Evolutionary conservation across 2,113 vertebrate species (phyloP).

Genomic region (Glaucomys volans): DNA sequence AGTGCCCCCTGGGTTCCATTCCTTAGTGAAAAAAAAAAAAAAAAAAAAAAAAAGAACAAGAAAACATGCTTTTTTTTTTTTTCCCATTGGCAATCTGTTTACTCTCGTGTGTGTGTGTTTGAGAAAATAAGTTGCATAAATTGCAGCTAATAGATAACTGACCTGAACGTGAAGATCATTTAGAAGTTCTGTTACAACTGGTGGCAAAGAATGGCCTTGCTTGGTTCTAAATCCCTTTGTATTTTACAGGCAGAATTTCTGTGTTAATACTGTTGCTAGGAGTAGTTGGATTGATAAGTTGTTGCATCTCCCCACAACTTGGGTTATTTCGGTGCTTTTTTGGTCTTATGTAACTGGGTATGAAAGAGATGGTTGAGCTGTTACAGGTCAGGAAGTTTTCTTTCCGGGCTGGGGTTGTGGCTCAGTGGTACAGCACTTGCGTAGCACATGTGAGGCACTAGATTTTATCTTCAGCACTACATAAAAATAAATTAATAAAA

Average conservation of each 20-base stretch:
- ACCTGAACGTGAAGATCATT: slow-evolving; percentile 12
- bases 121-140: not conserved
- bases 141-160: not conserved
- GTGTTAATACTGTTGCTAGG: not conserved
- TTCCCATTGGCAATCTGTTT: not conserved
- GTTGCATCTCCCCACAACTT: not conserved
- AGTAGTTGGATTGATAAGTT: not conserved
- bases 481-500: no score
- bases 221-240: not conserved
- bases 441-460: no score
- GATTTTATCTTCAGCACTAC: no score
- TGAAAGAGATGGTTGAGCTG: not conserved
- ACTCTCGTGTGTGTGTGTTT: not conserved
- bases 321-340: not conserved
- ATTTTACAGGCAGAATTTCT: not conserved
- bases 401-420: not conserved
- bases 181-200: not conserved
- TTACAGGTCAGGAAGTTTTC: not conserved
- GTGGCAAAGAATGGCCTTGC: not conserved
- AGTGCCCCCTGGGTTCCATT: not conserved
- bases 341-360: not conserved
- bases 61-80: no score
- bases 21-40: no score
- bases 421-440: no score
- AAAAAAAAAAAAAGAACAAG: no score